Evolutionary conservation across 1,140 invertebrate species (phyloP).

Genomic region (Sesamia nonagrioides): DNA sequence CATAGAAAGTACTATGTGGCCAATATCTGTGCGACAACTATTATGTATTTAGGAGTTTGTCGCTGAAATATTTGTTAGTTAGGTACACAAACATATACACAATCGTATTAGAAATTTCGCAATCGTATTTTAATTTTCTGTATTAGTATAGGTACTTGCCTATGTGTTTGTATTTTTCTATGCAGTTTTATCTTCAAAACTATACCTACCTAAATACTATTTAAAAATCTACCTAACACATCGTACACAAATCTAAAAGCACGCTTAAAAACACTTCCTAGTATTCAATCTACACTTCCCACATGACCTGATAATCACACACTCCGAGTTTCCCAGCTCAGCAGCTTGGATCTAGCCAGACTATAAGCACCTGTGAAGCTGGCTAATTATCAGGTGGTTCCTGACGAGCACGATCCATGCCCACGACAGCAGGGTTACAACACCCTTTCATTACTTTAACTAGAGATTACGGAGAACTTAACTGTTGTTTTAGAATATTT

Average conservation of each 20-base stretch:
- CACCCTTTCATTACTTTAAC: constrained; percentile 43
- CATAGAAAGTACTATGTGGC: too few species aligned
- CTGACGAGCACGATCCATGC: constrained; percentile 42
- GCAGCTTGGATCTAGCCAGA: constrained; percentile 14
- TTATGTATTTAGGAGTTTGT: too few species aligned
- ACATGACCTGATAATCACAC: constrained; percentile 29
- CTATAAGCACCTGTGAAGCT: constrained; percentile 23
- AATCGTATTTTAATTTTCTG: too few species aligned
- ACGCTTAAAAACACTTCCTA: neutral
- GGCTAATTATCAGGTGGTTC: constrained; percentile 52
- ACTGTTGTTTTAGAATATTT: constrained; percentile 27
- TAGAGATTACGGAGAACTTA: constrained; percentile 30
- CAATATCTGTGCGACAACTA: too few species aligned
- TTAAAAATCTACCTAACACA: too few species aligned
- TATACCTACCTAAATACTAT: too few species aligned
- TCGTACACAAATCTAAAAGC: neutral
- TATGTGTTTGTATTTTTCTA: too few species aligned
- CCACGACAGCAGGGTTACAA: constrained; percentile 35
- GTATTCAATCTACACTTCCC: neutral
- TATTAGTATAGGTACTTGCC: too few species aligned
- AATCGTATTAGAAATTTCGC: too few species aligned
- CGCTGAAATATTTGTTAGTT: too few species aligned
- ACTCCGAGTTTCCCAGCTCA: constrained; percentile 21
- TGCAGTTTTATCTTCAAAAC: too few species aligned
- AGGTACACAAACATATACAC: too few species aligned